Base-by-base conservation (phyloP, 2,888 invertebrate species). In the Notocelia uddmanniana region DNA sequence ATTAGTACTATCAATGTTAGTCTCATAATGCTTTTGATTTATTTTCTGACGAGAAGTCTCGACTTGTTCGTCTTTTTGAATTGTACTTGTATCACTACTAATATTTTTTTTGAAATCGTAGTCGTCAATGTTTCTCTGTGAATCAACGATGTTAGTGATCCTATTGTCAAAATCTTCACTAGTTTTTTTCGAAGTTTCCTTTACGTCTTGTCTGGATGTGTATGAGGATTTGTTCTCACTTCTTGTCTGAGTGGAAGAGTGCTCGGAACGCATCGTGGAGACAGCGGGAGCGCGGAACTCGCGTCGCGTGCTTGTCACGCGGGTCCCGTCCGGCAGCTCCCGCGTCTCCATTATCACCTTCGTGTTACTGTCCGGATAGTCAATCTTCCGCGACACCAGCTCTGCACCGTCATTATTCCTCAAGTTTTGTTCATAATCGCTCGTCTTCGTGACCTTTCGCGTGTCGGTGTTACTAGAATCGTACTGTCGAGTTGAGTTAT, bases 311-410 rank as follows among this genome's bases (percentile, higher is more conserved):
- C 95, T 96, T n/a, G 96, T 96, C 0, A 96, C 95, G 54, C 94
- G 94, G 1, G 95, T 95, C 18, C 96, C 96, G 80, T 96, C 96
- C 0, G 95, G 95, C 54, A 96, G 86, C 60, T 95, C 95, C 77
- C 95, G 95, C 0, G 96, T 96, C 78, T 96, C 96, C 15, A 95
- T 95, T 9, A 95, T 94, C 75, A 95, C 94, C 88, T 95, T 95
- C 55, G 96, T 95, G 85, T 95, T 95, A 73, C 96, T 94, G 83
- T 96, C 95, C 63, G 95, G 94, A 85, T 95, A 94, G 78, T 95
- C 94, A 67, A 95, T 90, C 72, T 94, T 94, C 69, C 94, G 93
- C 8, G 95, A 95, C 15, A 94, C 93, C 72, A 95, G 87, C 78
- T 94, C 94, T 57, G 94, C 95, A 15, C 81, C 82, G 45, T 85